Base-by-base conservation (phyloP, 2,888 invertebrate genomes). In the Homarus gammarus region DNA sequence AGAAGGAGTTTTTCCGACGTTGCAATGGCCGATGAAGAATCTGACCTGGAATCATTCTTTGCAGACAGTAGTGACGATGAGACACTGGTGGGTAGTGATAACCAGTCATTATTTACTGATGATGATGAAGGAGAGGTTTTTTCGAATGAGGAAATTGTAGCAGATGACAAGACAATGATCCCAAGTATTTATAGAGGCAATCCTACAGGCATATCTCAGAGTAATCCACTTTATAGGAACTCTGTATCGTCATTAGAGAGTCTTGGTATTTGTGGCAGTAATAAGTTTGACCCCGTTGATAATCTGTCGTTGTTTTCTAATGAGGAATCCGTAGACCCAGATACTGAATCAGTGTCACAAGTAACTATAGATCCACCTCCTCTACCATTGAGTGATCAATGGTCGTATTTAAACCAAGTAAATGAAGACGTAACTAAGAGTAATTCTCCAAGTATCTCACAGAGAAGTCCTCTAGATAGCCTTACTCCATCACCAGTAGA, bases 311-410 rank as follows among this genome's bases (percentile, higher is more conserved):
- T 89, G 44, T 44, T 89, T 27, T 18, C 31, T n/a, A 89, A 89
- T 84, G 88, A 89, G 40, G 88, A 89, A 70, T 77, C 88, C 27
- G 88, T 89, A 78, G 88, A 89, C 61, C 79, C 68, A 51, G 68
- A 75, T 38, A 38, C 40, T 61, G 61, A 75, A 40, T 40, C 40
- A 38, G 51, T 22, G 27, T n/a, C 27, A 15, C 33, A 79, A n/a
- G 40, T 38, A 38, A 27, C 0, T 8, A n/a, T 27, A 10, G 64
- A 64, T 64, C 31, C 27, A 27, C 22, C 64, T 27, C 5, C 12
- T 18, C 18, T 56, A 27, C 6, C 56, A 6, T 12, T 33, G 56
- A 33, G 27, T 51, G 56, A 8, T 78, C 5, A 12, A 27, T 49
- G 22, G 77, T 27, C 22, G 18, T 38, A 5, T 38, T 38, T 5